Base-by-base conservation (phyloP, 2,113 vertebrate species). In the Cromileptes altivelis region DNA sequence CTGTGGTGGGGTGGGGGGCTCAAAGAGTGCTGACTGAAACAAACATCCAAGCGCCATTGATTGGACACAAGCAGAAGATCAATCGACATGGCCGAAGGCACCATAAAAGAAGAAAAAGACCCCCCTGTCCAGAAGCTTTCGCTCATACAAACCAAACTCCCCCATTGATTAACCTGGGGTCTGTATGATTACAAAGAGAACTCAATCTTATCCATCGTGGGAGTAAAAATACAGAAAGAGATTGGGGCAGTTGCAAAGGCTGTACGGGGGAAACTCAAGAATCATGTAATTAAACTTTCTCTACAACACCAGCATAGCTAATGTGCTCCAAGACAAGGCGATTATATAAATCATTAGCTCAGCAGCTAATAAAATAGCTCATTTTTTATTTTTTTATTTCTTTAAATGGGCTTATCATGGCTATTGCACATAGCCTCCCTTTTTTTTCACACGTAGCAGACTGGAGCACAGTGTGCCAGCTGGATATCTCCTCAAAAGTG, bases 11-110 rank as follows among this genome's bases (percentile, higher is more conserved):
- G 42, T 45, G 42, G 23, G 70, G 27, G 78, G 40, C 30, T 2
- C 13, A 61, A 72, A 79, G 88, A 89, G 80, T 85, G 88, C 93
- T 91, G 94, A 94, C 93, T 90, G 86, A 87, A 94, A 90, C 88
- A 94, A 92, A 92, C 86, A 88, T 61, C 83, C 73, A 61, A 49
- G 75, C 60, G 1, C 23, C 65, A 92, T 91, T 90, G 89, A 95
- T 93, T 90, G 89, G 80, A 91, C 85, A 80, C 76, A 84, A 88
- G 82, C 80, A 71, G 55, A 61, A 73, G 89, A 95, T 95, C 90
- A 91, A 94, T 94, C 75, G 75, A 91, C 89, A 91, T 80, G 80
- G 84, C 88, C 56, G 17, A 78, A 86, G 89, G 91, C 81, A 72
- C 72, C 60, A 78, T 77, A 82, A 74, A 81, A 60, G 77, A 89